Evolutionary conservation across 2,113 vertebrate species (phyloP).

Genomic region (Cynopterus brachyotis): DNA sequence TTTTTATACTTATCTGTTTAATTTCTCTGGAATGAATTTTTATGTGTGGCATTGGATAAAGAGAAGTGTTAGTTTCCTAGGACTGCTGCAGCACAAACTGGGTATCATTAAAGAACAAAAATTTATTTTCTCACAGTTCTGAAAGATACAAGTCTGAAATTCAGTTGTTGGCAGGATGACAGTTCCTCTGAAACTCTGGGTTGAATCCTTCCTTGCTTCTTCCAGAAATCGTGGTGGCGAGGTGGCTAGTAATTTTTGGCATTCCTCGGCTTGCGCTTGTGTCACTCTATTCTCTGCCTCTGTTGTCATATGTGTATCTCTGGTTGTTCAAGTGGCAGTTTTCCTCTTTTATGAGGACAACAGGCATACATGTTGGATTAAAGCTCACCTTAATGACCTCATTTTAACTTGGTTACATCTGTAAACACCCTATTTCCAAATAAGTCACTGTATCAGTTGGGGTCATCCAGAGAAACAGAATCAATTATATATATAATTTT

Average conservation of each 20-base stretch:
- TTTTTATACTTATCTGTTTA: background rate
- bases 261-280: no score
- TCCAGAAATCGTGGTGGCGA: background rate
- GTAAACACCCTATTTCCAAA: background rate
- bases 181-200: background rate
- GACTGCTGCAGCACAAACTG: background rate
- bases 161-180: background rate
- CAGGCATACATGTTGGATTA: background rate
- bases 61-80: background rate
- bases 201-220: background rate
- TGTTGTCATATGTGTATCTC: background rate
- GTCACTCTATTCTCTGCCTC: background rate
- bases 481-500: background rate
- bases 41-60: background rate
- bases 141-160: background rate
- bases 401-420: background rate
- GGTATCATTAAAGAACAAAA: background rate
- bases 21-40: background rate
- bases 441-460: background rate
- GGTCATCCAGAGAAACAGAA: background rate
- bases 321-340: background rate
- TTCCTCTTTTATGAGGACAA: background rate
- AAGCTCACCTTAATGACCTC: background rate
- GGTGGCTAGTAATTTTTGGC: background rate
- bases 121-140: background rate